Evolutionary conservation across 2,888 invertebrate species (phyloP).

Genomic region (Blastobasis lacticolella): DNA sequence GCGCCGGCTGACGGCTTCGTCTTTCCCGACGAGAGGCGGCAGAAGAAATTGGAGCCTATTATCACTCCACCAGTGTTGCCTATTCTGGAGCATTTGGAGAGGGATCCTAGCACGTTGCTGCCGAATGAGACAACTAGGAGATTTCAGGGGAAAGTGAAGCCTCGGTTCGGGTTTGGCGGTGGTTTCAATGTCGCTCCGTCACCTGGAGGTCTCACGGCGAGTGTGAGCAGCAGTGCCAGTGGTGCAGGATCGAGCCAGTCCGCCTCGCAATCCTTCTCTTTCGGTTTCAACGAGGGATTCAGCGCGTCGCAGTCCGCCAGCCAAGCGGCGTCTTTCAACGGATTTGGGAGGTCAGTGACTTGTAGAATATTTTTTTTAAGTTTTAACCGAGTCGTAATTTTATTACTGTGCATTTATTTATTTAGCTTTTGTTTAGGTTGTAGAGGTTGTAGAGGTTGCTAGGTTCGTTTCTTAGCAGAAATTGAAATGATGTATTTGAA

Average conservation of each 20-base stretch:
- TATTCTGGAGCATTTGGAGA: conserved; percentile 62
- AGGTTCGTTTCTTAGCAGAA: too few relatives aligned
- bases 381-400: too few relatives aligned
- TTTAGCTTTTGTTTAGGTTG: too few relatives aligned
- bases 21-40: conserved; percentile 54
- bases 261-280: conserved; percentile 63
- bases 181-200: conserved; percentile 60
- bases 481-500: too few relatives aligned
- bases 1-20: conserved; percentile 53
- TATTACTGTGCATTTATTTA: too few relatives aligned
- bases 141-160: conserved; percentile 30
- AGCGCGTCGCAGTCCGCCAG: conserved; percentile 68
- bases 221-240: conserved; percentile 58
- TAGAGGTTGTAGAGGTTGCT: too few relatives aligned
- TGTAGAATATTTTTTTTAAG: not conserved
- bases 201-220: conserved; percentile 56
- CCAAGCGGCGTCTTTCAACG: conserved; percentile 62
- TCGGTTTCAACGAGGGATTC: conserved; percentile 66
- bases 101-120: conserved; percentile 62
- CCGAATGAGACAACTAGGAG: conserved; percentile 37
- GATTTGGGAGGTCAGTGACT: conserved; percentile 58
- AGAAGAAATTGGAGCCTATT: conserved; percentile 54
- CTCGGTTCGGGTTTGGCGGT: conserved; percentile 52
- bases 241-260: conserved; percentile 59
- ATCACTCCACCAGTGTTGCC: conserved; percentile 70